These are phyloP conservation scores for Spicauda simplicius DNA, from an alignment of 2,888 invertebrate species.

Conservation along the genomic window DNA sequence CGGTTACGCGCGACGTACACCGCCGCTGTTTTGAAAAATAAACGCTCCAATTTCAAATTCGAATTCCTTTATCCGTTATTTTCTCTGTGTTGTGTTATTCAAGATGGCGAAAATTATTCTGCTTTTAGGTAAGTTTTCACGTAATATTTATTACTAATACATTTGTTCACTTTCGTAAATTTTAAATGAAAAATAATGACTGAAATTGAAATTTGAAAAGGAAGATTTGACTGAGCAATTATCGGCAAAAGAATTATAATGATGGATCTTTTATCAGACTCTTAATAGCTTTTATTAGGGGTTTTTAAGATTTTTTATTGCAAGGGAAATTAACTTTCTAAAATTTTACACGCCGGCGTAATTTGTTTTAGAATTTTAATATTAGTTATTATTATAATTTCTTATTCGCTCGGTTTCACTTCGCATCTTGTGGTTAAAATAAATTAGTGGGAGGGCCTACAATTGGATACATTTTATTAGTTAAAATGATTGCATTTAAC, in stretches of 20 bases:
- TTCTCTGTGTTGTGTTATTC: conserved; percentile 64
- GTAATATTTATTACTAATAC: too few species aligned
- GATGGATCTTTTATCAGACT: conserved; percentile 8
- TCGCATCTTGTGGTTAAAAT: conserved; percentile 25
- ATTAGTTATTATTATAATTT: conserved; percentile 30
- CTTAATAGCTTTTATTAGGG: conserved; percentile 15
- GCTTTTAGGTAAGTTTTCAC: conserved; percentile 68
- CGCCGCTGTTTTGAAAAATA: conserved; percentile 48
- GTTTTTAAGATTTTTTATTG: conserved; percentile 24
- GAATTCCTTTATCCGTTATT: conserved; percentile 46
- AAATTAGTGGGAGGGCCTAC: conserved; percentile 14
- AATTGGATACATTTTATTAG: not conserved
- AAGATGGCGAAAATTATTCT: conserved; percentile 61
- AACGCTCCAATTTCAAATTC: conserved; percentile 53
- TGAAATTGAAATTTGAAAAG: not conserved
- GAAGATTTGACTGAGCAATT: conserved; percentile 2
- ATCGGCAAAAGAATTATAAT: conserved; percentile 12
- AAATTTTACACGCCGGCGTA: conserved; percentile 27
- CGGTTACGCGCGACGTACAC: conserved; percentile 74
- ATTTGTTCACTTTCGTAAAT: too few species aligned
- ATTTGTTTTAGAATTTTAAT: conserved; percentile 36
- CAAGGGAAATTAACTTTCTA: conserved; percentile 35
- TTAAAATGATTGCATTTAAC: not conserved
- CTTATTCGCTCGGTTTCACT: conserved; percentile 30
- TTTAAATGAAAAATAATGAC: not conserved